Evolutionary conservation across 1,140 invertebrate species (phyloP).

Genomic region (Tetramorium parvispinum): DNA sequence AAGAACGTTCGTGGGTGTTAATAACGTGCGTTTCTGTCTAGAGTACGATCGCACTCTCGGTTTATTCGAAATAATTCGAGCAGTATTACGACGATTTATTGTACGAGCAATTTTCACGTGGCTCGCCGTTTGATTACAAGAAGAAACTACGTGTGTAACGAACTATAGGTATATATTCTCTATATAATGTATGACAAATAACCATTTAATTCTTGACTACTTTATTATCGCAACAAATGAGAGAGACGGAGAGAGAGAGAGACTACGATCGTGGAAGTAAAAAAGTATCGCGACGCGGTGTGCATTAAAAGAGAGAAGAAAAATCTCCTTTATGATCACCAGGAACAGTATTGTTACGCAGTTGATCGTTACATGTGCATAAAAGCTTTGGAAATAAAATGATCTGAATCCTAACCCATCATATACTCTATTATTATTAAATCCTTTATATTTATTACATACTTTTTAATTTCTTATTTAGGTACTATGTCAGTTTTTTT

Average conservation of each 20-base stretch:
- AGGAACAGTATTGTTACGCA: conserved; percentile 68
- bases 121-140: conserved; percentile 48
- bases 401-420: conserved; percentile 44
- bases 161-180: conserved; percentile 65
- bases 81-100: conserved; percentile 64
- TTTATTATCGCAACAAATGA: conserved; percentile 46
- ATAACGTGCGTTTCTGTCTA: conserved; percentile 14
- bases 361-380: conserved; percentile 73
- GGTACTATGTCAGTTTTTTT: not conserved
- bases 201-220: conserved; percentile 51
- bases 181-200: conserved; percentile 45
- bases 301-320: not conserved
- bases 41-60: conserved; percentile 9
- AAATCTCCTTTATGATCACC: conserved; percentile 38
- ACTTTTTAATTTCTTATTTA: not conserved
- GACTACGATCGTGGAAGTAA: conserved; percentile 9
- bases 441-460: not conserved
- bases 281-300: not conserved
- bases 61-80: conserved; percentile 46
- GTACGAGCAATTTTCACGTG: conserved; percentile 56
- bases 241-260: conserved; percentile 7
- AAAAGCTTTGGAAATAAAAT: conserved; percentile 71
- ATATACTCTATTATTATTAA: conserved; percentile 17
- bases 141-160: conserved; percentile 58
- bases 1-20: conserved; percentile 32